Base-by-base conservation (phyloP, 1,140 invertebrate species). In the Myzus persicae region DNA sequence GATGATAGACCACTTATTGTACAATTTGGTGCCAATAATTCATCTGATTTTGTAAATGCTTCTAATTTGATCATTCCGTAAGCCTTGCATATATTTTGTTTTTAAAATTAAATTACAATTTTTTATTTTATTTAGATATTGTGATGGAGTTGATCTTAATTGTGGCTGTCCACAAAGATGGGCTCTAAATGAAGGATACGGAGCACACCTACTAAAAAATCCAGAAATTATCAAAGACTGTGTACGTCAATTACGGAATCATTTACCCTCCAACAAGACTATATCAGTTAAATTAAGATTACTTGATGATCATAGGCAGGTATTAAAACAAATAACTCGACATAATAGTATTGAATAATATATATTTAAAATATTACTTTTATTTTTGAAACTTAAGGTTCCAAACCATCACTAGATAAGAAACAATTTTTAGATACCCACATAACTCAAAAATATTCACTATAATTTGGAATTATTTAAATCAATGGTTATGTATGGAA, bases 81-180 rank as follows among this genome's bases (percentile, higher is more conserved):
- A 96, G 96, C 96, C 93, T 87, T 90, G 93, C 87, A 82, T 88
- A 42, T 44, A 88, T 94, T 90, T 84, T 40, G 51, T 84, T 93
- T 87, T 89, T 91, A 48, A 26, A 51, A 38, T 89, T 26, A 89
- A 51, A 54, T 89, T 31, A 54, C 36, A 38, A 14, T n/a, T 67
- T 89, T 93, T 93, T 90, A 93, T 93, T 94, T 94, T 94, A 95
- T 95, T 48, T 94, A 98, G 97, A 38, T 96, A 97, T 96, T 97
- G 97, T 89, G 97, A 98, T 96, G 99, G 99, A 42, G 97, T 99
- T 6, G 99, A 99, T 96, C 95, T 99, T 54, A 99, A 99, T 95
- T 99, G 99, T 96, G 99, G 99, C 20, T 99, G 99, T 94, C 99
- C 99, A 24, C 99, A 99, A 95, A 96, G 97, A 93, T 99, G 98